Base-by-base conservation (phyloP, 2,888 invertebrate genomes). In the Pyrgus malvae region DNA sequence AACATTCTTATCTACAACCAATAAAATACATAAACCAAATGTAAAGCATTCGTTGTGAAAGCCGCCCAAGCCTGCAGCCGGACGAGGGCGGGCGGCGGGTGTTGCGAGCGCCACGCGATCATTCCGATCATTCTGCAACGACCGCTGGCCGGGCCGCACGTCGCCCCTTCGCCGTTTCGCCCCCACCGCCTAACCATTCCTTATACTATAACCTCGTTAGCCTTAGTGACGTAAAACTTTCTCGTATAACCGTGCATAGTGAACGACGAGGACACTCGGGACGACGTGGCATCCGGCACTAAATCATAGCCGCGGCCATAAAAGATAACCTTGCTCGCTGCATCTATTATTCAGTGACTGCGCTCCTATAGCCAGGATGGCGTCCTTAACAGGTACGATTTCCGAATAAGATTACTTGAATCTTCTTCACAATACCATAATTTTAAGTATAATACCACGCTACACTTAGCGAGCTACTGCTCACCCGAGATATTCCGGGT, bases 261-360 rank as follows among this genome's bases (percentile, higher is more conserved):
- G 72, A 66, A 66, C 65, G 6, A 1, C 14, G 33, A 68, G 64
- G 59, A 56, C n/a, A n/a, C 69, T 67, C 64, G 69, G 66, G 63
- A 69, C 68, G 70, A 69, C 69, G 71, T 68, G 68, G 61, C 61
- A 60, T 63, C 65, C 65, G 70, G 68, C 69, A 70, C 64, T 62
- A 68, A 66, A 69, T 68, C 48, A 70, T 71, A 25, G 73, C 62
- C 64, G 61, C 67, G 64, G 67, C 72, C 69, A 68, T 68, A 68
- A 66, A 64, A 73, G 64, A 74, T 80, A 87, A 84, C 84, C 83
- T 86, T 81, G 83, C 66, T 66, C 68, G 73, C 69, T 81, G 80
- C 86, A 88, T 90, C 74, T 80, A 87, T 88, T 83, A 89, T 89
- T 88, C 88, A 89, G 85, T 81, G 77, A 71, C 78, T 79, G 78